A percentile compares a stretch with the other conserved stretches of the same genome.
phyloP scores from a whole-genome alignment of 2,888 invertebrate genomes.

The Leucophenga maculata region DNA sequence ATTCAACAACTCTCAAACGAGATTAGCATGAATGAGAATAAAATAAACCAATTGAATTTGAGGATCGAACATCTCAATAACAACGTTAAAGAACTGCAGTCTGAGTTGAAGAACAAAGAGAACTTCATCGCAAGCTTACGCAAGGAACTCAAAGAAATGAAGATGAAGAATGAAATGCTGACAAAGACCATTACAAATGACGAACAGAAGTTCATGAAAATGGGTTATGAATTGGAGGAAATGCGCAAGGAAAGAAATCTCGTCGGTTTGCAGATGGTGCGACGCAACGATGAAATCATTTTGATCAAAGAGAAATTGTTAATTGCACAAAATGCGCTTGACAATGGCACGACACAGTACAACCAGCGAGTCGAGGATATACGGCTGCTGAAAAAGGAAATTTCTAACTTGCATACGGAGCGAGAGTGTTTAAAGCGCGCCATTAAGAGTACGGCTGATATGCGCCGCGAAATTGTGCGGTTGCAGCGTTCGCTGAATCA shows the following conservation, averaged over 20 bases:
- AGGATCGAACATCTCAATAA: slow-evolving; percentile 78
- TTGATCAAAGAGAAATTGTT: slow-evolving; percentile 86
- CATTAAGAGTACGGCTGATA: slow-evolving; percentile 85
- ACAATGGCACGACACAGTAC: slow-evolving; percentile 81
- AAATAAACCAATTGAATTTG: slow-evolving; percentile 80
- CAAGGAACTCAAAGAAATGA: slow-evolving; percentile 64
- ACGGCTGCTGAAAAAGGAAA: slow-evolving; percentile 85
- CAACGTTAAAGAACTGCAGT: slow-evolving; percentile 78
- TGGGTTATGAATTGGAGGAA: slow-evolving; percentile 82
- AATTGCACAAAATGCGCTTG: slow-evolving; percentile 84
- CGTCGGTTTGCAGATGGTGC: slow-evolving; percentile 86
- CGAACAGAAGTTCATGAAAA: slow-evolving; percentile 79
- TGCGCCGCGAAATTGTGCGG: slow-evolving; percentile 80
- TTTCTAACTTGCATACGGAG: slow-evolving; percentile 82
- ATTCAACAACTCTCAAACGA: slow-evolving; percentile 90
- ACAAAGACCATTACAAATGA: slow-evolving; percentile 81
- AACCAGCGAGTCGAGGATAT: slow-evolving; percentile 88
- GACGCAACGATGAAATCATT: slow-evolving; percentile 87
- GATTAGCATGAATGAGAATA: slow-evolving; percentile 82
- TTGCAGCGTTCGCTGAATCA: slow-evolving; percentile 85
- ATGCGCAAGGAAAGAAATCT: slow-evolving; percentile 85
- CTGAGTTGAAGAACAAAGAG: slow-evolving; percentile 70
- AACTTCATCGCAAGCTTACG: slow-evolving; percentile 57
- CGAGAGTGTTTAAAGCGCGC: slow-evolving; percentile 80
- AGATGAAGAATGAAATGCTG: slow-evolving; percentile 72